Evolutionary conservation across 2,113 vertebrate species (phyloP), one percentile per base, ranked within the genome.

Genomic region (Sturnus vulgaris): DNA sequence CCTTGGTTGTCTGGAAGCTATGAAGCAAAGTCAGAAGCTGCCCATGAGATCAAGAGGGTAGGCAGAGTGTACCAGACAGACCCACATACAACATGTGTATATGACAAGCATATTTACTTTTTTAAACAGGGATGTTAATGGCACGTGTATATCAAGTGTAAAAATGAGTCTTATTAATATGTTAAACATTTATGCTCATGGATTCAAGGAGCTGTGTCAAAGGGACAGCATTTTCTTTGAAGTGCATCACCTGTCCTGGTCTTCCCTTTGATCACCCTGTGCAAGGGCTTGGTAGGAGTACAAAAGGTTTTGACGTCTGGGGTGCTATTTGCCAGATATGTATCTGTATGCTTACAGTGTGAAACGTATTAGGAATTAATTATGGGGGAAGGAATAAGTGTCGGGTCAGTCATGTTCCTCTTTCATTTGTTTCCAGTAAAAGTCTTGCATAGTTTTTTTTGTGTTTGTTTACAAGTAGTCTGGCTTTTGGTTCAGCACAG

Each of bases 351-450:
- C 44, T 90, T 70, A 27, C 28, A 56, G 31, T 56, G 31, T 71
- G 69, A 91, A 94, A 68, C 55, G 7, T 39, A 78, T 66, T 92
- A 60, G 52, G 82, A 88, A 40, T 78, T 77, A 82, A 66, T 90
- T 93, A 39, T 12, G 12, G 33, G 46, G 46, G n/a, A 82, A 31
- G 33, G n/a, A 65, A 40, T 92, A 82, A 92, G 55, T 13, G 6
- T n/a, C 0, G 2, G 14, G 71, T 86, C 76, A 77, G 23, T 86
- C 31, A 20, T 64, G 60, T 71, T 39, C 44, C 44, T 80, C 82
- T 87, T 95, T 92, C 40, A 84, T 88, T 86, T 93, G 44, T 49
- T 95, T 96, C 82, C 92, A 95, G 92, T 86, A 95, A 90, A 72
- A 59, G 49, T 72, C 76, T 60, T 88, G 40, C 52, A 63, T 55